Conservation (phyloP, 2,888 invertebrate genomes). For the Cancer borealis region DNA sequence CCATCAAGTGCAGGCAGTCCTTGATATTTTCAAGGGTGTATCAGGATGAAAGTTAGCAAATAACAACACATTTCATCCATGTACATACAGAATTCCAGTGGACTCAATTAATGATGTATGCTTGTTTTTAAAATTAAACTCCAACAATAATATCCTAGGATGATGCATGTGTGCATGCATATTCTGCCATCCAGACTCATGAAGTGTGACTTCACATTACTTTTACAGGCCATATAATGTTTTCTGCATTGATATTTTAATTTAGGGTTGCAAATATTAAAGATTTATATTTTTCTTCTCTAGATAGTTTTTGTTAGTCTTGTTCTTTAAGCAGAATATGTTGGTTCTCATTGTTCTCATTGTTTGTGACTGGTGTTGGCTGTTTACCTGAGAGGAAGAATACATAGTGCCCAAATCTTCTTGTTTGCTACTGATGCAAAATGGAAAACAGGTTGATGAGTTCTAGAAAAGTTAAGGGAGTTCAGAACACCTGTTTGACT, state of each 20-base stretch:
- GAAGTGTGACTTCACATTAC: neutral
- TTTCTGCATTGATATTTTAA: slow-evolving; percentile 24
- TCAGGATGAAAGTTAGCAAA: neutral
- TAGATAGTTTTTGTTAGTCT: slow-evolving; percentile 16
- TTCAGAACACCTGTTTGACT: neutral
- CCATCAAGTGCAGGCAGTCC: neutral
- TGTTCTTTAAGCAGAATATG: slow-evolving; percentile 23
- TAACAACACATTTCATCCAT: neutral
- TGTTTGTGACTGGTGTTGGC: neutral
- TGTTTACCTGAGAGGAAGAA: neutral
- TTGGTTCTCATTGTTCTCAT: slow-evolving; percentile 37
- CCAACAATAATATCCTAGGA: neutral
- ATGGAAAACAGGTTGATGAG: neutral
- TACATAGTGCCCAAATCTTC: neutral
- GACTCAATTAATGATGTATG: neutral
- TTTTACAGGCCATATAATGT: neutral
- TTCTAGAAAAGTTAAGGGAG: neutral
- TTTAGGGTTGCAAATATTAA: neutral
- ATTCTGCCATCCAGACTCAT: neutral
- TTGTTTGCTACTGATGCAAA: neutral
- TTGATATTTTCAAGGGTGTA: neutral
- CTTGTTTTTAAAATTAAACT: neutral
- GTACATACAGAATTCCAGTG: neutral
- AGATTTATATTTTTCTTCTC: neutral
- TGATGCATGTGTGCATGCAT: slow-evolving; percentile 31